phyloP scores from a whole-genome alignment of 2,888 invertebrate genomes.

The Tiphia femorata region DNA sequence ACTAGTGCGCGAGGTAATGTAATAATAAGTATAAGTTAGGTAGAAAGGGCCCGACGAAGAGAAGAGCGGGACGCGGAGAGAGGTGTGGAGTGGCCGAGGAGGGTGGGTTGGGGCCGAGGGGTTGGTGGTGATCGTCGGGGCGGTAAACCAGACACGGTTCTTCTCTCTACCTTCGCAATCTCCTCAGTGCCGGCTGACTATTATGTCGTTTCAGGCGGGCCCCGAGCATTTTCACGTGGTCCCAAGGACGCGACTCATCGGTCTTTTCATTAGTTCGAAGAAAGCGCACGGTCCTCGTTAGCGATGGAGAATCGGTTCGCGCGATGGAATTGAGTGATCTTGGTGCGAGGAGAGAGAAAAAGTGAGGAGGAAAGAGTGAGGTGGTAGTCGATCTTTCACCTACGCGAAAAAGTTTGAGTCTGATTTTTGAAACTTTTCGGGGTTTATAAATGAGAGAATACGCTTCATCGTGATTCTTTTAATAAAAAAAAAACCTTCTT shows the following conservation, averaged over 20 bases:
- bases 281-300: not conserved
- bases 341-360: too few species aligned
- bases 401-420: too few species aligned
- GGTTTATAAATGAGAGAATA: too few species aligned
- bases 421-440: too few species aligned
- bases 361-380: too few species aligned
- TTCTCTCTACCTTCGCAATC: conserved; percentile 19
- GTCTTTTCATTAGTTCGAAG: not conserved
- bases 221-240: conserved; percentile 26
- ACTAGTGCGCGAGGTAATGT: conserved; percentile 55
- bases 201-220: conserved; percentile 51
- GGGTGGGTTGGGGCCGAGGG: conserved; percentile 16
- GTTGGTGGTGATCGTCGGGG: conserved; percentile 1
- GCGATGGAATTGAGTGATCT: conserved; percentile 39
- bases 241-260: not conserved
- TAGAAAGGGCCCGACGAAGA: conserved; percentile 12
- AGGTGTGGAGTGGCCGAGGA: not conserved
- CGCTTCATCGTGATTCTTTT: too few species aligned
- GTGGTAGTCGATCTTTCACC: too few species aligned
- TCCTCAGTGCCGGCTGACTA: conserved; percentile 47
- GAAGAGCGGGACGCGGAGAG: not conserved
- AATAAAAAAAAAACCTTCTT: too few species aligned
- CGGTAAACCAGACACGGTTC: not conserved
- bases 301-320: not conserved
- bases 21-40: conserved; percentile 65